Conservation (phyloP, 30 jellyfish, hydroid and myxozoan species). For the Nemopilema nomurai region DNA sequence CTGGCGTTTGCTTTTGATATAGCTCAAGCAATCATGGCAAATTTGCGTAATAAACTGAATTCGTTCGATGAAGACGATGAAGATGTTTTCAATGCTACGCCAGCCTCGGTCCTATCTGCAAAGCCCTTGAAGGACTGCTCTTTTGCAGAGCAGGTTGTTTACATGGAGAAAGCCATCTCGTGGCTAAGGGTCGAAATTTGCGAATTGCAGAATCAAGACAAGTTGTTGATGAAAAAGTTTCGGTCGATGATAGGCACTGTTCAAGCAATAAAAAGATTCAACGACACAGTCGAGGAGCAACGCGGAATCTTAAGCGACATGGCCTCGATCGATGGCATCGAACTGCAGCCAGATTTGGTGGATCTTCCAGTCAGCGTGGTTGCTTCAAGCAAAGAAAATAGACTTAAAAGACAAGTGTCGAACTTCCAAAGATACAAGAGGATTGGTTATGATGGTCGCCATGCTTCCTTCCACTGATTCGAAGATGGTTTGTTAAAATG, state of each 20-base stretch:
- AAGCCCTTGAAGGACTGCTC: slow-evolving; percentile 28
- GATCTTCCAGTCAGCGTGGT: slow-evolving; percentile 19
- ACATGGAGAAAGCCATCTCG: slow-evolving; percentile 37
- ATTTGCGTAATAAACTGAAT: neutral
- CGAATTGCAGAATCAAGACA: slow-evolving; percentile 34
- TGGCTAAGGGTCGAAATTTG: slow-evolving; percentile 24
- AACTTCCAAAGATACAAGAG: slow-evolving; percentile 38
- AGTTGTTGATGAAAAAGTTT: slow-evolving; percentile 34
- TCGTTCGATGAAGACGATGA: slow-evolving; percentile 10
- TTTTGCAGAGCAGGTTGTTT: slow-evolving; percentile 42
- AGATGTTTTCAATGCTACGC: slow-evolving; percentile 16
- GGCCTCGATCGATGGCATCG: slow-evolving; percentile 6
- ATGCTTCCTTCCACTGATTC: slow-evolving; percentile 26
- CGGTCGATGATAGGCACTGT: slow-evolving; percentile 36
- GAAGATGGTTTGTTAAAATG: too few species aligned
- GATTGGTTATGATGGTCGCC: slow-evolving; percentile 39
- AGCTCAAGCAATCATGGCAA: neutral
- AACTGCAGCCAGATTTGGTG: slow-evolving; percentile 10
- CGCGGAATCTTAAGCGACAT: slow-evolving; percentile 27
- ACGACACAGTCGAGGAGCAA: slow-evolving; percentile 41
- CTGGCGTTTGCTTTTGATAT: too few species aligned
- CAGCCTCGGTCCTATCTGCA: slow-evolving; percentile 5
- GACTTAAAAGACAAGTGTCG: slow-evolving; percentile 22
- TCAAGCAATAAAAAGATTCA: slow-evolving; percentile 24
- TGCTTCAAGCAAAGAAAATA: slow-evolving; percentile 3